These are phyloP conservation scores for Siniperca undulata DNA, from an alignment of 2,797 vertebrate species.

Conservation along the genomic window DNA sequence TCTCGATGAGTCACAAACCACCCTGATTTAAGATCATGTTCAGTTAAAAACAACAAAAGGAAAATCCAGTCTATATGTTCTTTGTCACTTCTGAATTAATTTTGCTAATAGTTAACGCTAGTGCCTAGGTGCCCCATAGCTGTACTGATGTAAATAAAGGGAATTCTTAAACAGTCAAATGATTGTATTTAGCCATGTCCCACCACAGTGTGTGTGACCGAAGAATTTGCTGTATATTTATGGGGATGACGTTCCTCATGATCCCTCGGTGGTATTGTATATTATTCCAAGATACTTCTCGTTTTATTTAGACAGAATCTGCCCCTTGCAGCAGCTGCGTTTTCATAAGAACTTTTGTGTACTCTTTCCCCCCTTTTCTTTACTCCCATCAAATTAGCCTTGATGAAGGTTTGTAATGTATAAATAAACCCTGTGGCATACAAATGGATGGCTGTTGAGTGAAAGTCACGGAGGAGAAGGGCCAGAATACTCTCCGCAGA, in stretches of 20 bases:
- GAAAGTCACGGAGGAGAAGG: conserved; percentile 80
- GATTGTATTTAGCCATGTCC: conserved; percentile 63
- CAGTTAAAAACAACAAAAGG: neutral
- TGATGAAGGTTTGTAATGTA: conserved; percentile 88
- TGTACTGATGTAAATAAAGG: conserved; percentile 49
- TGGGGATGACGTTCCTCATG: conserved; percentile 76
- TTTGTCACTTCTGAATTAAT: conserved; percentile 37
- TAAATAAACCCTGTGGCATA: conserved; percentile 88
- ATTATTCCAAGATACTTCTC: conserved; percentile 87
- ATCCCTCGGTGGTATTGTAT: conserved; percentile 82
- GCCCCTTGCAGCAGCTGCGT: conserved; percentile 85
- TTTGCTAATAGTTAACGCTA: conserved; percentile 38
- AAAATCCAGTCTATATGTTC: neutral
- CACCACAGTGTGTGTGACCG: conserved; percentile 55
- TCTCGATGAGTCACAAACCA: conserved; percentile 22
- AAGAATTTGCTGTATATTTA: conserved; percentile 84
- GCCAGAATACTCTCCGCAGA: conserved; percentile 81
- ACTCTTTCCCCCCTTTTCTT: conserved; percentile 68
- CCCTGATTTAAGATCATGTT: conserved; percentile 17
- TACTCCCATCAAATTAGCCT: conserved; percentile 86
- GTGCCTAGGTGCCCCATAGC: conserved; percentile 22
- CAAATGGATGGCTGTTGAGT: conserved; percentile 88
- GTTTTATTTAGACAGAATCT: conserved; percentile 85
- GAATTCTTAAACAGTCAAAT: conserved; percentile 48
- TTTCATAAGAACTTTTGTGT: conserved; percentile 83